Evolutionary conservation across 2,888 invertebrate species (phyloP).

Genomic region (Andrena chrysosceles): DNA sequence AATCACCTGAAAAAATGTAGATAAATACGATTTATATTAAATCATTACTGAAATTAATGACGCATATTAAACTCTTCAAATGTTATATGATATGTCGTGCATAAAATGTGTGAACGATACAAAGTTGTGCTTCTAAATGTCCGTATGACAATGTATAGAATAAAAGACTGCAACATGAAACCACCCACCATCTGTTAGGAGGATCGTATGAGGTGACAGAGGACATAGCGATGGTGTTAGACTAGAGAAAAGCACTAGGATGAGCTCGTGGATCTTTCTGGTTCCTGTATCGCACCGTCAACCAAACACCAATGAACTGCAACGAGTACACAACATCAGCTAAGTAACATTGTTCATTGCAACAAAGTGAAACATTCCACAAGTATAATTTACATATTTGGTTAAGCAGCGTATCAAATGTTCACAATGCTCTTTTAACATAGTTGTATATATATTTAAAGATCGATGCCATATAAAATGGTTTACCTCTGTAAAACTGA

Average conservation of each 20-base stretch:
- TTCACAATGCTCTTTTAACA: constrained; percentile 20
- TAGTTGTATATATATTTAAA: constrained; percentile 7
- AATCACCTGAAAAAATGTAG: constrained; percentile 88
- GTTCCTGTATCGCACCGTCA: constrained; percentile 98
- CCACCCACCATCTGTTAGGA: constrained; percentile 83
- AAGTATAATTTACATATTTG: constrained; percentile 28
- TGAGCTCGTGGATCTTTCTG: constrained; percentile 99
- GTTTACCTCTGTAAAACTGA: constrained; percentile 98
- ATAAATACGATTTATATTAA: constrained; percentile 25
- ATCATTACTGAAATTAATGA: constrained; percentile 6
- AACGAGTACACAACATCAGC: constrained; percentile 78
- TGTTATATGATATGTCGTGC: constrained; percentile 21
- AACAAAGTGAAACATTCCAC: constrained; percentile 47
- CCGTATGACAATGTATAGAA: constrained; percentile 48
- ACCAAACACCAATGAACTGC: constrained; percentile 98
- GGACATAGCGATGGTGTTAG: constrained; percentile 85
- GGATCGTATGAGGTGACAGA: constrained; percentile 82
- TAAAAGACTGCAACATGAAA: constrained; percentile 70
- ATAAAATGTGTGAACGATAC: constrained; percentile 25
- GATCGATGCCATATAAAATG: not conserved
- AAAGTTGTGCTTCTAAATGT: constrained; percentile 28
- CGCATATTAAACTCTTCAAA: constrained; percentile 13
- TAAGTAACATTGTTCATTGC: constrained; percentile 39
- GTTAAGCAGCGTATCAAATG: constrained; percentile 31
- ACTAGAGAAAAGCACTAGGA: constrained; percentile 98